Percentiles rank a stretch among this genome's conserved stretches.
phyloP scores from a whole-genome alignment of 2,888 invertebrate genomes.

The Cryptophagus acutangulus region DNA sequence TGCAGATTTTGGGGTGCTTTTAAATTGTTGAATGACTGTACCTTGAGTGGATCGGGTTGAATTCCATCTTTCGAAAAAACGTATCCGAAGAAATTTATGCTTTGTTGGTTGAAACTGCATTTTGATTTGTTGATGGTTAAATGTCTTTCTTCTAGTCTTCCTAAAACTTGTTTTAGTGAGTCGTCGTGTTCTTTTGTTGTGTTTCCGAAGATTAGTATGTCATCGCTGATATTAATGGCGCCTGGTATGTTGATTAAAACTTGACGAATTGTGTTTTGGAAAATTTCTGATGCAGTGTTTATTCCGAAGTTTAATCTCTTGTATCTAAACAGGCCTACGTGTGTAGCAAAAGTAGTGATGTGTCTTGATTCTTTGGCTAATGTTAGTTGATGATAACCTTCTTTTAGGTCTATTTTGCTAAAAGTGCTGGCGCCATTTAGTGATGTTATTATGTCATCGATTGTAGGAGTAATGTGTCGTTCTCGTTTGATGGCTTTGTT shows the following conservation, averaged over 20 bases:
- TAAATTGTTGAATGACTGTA: conserved; percentile 27
- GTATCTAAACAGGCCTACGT: conserved; percentile 38
- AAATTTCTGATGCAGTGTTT: conserved; percentile 44
- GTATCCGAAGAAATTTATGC: conserved; percentile 34
- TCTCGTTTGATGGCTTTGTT: conserved; percentile 25
- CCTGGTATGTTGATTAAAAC: conserved; percentile 3
- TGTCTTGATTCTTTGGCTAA: conserved; percentile 31
- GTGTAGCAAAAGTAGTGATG: conserved; percentile 42
- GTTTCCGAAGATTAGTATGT: conserved; percentile 33
- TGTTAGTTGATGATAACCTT: conserved; percentile 41
- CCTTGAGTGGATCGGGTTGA: conserved; percentile 30
- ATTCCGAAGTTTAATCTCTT: conserved; percentile 42
- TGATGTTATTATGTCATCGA: conserved; percentile 21
- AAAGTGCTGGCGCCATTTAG: conserved; percentile 22
- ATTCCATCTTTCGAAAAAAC: conserved; percentile 29
- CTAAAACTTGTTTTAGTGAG: conserved; percentile 28
- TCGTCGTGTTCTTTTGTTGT: conserved; percentile 32
- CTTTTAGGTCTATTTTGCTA: conserved; percentile 37
- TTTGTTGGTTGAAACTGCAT: conserved; percentile 28
- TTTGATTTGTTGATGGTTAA: conserved; percentile 35
- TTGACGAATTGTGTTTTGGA: conserved; percentile 38
- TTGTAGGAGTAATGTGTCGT: conserved; percentile 22
- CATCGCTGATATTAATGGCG: conserved; percentile 4
- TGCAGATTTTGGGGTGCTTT: conserved; percentile 23
- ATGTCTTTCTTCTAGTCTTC: conserved; percentile 25